These are phyloP conservation scores for Muntiacus reevesi DNA, from an alignment of 2,113 vertebrate genomes.

Conservation along the genomic window DNA sequence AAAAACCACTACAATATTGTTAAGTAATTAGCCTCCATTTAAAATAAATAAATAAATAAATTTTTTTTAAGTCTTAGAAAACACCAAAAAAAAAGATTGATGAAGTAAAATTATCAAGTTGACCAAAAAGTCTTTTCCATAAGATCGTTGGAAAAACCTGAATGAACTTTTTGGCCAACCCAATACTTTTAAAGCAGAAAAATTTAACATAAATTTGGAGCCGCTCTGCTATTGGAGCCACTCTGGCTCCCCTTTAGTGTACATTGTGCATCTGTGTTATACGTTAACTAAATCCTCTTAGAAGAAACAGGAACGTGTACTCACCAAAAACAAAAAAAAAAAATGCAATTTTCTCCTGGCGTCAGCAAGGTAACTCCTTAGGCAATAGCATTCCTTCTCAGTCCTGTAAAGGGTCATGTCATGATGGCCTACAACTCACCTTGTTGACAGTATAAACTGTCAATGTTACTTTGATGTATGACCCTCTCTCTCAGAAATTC, in stretches of 20 bases:
- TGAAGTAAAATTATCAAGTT: not conserved
- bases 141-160: not conserved
- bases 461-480: not conserved
- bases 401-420: not conserved
- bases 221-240: not conserved
- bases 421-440: not conserved
- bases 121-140: not conserved
- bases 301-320: not conserved
- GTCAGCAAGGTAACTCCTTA: not conserved
- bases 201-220: not conserved
- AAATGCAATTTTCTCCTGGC: not conserved
- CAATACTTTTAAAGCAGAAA: not conserved
- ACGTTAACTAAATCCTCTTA: not conserved
- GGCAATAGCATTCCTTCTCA: not conserved
- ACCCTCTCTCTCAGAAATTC: not conserved
- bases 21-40: not conserved
- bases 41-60: not conserved
- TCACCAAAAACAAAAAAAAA: not conserved
- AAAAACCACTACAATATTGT: not conserved
- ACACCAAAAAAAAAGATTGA: not conserved
- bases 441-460: not conserved
- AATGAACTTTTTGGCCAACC: not conserved
- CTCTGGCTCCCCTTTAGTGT: not conserved
- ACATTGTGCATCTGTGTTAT: not conserved
- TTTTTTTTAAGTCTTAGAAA: not conserved